These are phyloP conservation scores for Morus bassanus DNA, from an alignment of 2,797 vertebrate genomes.

Conservation along the genomic window DNA sequence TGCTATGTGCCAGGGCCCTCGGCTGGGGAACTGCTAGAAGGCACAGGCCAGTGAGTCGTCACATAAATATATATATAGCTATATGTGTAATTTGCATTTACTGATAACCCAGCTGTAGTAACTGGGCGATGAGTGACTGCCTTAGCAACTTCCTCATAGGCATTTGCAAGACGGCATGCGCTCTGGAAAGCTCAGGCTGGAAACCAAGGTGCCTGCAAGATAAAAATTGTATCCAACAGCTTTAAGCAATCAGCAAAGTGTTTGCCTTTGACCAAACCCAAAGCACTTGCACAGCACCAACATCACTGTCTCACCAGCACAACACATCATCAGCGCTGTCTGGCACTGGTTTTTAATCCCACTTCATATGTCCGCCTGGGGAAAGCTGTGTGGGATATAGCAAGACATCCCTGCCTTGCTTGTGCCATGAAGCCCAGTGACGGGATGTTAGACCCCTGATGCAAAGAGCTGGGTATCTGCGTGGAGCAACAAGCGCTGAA, in stretches of 20 bases:
- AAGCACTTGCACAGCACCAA: not conserved
- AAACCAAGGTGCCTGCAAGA: not conserved
- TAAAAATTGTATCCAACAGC: fast-evolving
- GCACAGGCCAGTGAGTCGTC: not conserved
- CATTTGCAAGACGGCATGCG: fast-evolving
- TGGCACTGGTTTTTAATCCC: not conserved
- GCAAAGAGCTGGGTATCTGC: not conserved
- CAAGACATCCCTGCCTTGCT: too few relatives aligned
- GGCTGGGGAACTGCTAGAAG: not conserved
- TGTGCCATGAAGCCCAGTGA: not conserved
- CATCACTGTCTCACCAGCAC: fast-evolving
- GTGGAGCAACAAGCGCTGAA: fast-evolving
- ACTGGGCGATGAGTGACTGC: not conserved
- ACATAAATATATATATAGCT: not conserved
- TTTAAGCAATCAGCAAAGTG: not conserved
- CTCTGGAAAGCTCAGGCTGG: not conserved
- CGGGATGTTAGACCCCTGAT: not conserved
- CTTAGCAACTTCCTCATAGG: not conserved
- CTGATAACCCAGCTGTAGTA: not conserved
- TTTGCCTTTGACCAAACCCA: not conserved
- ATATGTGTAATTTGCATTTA: not conserved
- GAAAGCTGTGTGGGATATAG: fast-evolving
- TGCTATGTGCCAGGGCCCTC: not conserved
- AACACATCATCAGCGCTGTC: fast-evolving
- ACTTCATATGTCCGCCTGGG: fast-evolving